phyloP scores from a whole-genome alignment of 2,888 invertebrate species.

The Oxytorus armatus region DNA sequence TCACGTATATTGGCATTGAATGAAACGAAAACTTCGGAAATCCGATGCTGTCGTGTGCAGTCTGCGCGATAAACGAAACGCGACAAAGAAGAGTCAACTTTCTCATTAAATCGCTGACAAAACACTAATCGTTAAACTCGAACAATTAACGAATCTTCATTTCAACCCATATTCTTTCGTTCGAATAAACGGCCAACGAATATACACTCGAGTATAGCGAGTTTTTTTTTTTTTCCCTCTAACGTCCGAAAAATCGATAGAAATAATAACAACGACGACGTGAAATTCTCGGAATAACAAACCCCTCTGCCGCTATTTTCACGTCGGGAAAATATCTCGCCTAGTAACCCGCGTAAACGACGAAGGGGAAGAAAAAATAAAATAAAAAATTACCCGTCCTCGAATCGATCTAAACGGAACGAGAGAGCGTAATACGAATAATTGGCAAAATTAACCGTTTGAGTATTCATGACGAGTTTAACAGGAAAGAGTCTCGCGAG shows the following conservation, averaged over 20 bases:
- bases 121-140: neutral
- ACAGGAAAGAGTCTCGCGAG: neutral
- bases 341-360: conserved; percentile 25
- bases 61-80: neutral
- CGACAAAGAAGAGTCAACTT: neutral
- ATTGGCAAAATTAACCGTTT: conserved; percentile 38
- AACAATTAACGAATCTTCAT: neutral
- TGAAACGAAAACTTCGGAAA: conserved; percentile 7
- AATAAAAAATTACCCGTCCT: neutral
- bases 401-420: neutral
- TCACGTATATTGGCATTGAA: neutral
- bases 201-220: neutral
- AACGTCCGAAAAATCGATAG: neutral
- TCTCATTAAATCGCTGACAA: neutral
- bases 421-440: conserved; percentile 15
- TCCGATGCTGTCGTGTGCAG: neutral
- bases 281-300: neutral
- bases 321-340: conserved; percentile 24
- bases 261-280: conserved; percentile 2
- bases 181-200: neutral
- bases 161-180: neutral
- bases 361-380: neutral
- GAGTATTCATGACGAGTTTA: conserved; percentile 10
- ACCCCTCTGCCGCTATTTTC: neutral
- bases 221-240: neutral